Conservation (phyloP, 2,888 invertebrate species). For the Nomada ferruginata region DNA sequence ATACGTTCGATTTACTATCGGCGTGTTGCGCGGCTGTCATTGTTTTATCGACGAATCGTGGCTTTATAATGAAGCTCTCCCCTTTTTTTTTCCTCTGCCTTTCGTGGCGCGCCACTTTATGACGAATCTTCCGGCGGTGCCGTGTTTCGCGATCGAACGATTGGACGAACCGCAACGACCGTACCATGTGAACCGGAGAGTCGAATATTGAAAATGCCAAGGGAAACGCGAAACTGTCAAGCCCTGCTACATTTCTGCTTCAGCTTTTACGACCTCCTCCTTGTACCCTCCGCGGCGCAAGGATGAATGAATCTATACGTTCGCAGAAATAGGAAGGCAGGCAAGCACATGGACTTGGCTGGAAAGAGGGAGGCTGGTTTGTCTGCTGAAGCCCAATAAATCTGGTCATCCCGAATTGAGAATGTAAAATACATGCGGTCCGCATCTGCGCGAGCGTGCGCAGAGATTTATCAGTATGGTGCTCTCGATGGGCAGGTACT, state of each 20-base stretch:
- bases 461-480: slow-evolving; percentile 78
- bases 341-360: slow-evolving; percentile 3
- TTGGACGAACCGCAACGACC: background rate
- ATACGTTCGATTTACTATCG: slow-evolving; percentile 62
- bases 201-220: background rate
- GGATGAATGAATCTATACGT: slow-evolving; percentile 53
- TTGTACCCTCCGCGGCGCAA: background rate
- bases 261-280: slow-evolving; percentile 10
- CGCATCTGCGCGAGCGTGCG: slow-evolving; percentile 73
- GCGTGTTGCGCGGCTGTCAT: slow-evolving; percentile 67
- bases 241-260: background rate
- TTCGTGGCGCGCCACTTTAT: slow-evolving; percentile 4
- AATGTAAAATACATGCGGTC: slow-evolving; percentile 81
- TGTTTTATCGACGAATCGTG: slow-evolving; percentile 60
- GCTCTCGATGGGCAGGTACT: slow-evolving; percentile 76
- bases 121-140: background rate
- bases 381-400: slow-evolving; percentile 77
- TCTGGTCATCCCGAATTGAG: slow-evolving; percentile 81
- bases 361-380: slow-evolving; percentile 52
- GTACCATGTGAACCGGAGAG: background rate
- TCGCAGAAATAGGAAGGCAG: slow-evolving; percentile 56
- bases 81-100: too few species aligned
- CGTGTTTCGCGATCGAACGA: background rate
- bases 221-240: background rate
- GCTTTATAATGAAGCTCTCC: slow-evolving; percentile 47